phyloP scores from a whole-genome alignment of 2,888 invertebrate species.

The Plebejus anna region DNA sequence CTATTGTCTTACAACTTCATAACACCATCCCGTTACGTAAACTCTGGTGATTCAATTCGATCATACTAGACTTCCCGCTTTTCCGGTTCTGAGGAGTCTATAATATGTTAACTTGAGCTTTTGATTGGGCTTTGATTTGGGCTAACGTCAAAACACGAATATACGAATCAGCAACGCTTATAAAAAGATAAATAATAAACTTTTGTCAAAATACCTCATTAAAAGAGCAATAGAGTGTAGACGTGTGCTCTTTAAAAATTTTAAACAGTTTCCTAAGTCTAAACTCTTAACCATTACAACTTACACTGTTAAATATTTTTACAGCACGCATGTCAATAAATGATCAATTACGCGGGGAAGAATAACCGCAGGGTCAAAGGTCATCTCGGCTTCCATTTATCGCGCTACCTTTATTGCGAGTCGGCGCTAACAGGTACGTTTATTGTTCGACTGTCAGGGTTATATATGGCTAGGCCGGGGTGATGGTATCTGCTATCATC shows the following conservation, averaged over 20 bases:
- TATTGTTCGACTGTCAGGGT: slow-evolving; percentile 69
- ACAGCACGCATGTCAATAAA: slow-evolving; percentile 17
- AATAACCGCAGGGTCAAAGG: slow-evolving; percentile 49
- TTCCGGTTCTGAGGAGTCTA: too few relatives aligned
- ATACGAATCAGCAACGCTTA: too few relatives aligned
- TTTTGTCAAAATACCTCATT: too few relatives aligned
- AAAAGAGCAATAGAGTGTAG: too few relatives aligned
- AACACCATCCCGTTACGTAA: slow-evolving; percentile 75
- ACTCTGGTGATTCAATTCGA: slow-evolving; percentile 35
- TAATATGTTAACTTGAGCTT: too few relatives aligned
- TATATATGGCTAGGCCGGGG: slow-evolving; percentile 59
- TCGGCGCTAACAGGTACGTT: slow-evolving; percentile 63
- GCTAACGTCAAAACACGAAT: too few relatives aligned
- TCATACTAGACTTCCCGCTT: neutral
- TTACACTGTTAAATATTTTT: neutral
- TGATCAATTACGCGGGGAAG: slow-evolving; percentile 7
- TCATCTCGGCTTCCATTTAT: slow-evolving; percentile 64
- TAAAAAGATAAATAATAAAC: too few relatives aligned
- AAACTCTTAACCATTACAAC: neutral
- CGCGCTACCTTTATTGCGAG: slow-evolving; percentile 45
- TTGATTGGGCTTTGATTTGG: too few relatives aligned
- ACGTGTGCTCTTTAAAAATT: neutral
- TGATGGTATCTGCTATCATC: slow-evolving; percentile 66
- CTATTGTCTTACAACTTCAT: slow-evolving; percentile 75
- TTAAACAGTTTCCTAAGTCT: neutral